Evolutionary conservation across 1,140 invertebrate species (phyloP).

Genomic region (Lineus longissimus): DNA sequence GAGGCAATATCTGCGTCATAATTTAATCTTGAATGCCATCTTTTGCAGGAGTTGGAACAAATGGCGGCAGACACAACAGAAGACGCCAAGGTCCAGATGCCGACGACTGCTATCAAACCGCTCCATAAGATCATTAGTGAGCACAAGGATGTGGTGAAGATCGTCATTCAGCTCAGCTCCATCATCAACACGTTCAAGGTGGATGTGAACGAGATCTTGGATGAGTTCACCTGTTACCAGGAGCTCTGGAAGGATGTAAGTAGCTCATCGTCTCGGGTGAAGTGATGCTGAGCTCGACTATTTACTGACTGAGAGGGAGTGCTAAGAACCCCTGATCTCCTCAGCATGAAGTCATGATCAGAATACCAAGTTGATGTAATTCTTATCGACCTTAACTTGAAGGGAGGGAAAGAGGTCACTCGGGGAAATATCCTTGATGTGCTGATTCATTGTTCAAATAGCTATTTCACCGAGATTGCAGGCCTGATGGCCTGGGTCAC

Average conservation of each 20-base stretch:
- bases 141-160: conserved; percentile 54
- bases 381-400: too few relatives aligned
- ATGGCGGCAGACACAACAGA: conserved; percentile 41
- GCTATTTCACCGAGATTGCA: too few relatives aligned
- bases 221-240: conserved; percentile 43
- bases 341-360: too few relatives aligned
- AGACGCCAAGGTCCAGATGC: conserved; percentile 41
- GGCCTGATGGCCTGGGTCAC: too few relatives aligned
- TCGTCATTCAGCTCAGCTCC: conserved; percentile 53
- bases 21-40: too few relatives aligned
- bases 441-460: too few relatives aligned
- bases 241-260: conserved; percentile 51
- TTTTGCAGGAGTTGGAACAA: conserved; percentile 43
- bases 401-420: too few relatives aligned
- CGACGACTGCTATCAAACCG: conserved; percentile 40
- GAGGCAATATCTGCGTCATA: too few relatives aligned
- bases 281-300: not conserved
- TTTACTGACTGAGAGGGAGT: too few relatives aligned
- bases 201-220: conserved; percentile 45
- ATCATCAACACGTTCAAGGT: conserved; percentile 50
- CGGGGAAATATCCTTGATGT: too few relatives aligned
- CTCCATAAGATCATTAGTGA: conserved; percentile 53
- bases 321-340: too few relatives aligned
- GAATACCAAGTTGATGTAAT: too few relatives aligned
- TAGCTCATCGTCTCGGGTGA: not conserved